Evolutionary conservation across 2,888 invertebrate species (phyloP).

Genomic region (Chrysina gloriosa): DNA sequence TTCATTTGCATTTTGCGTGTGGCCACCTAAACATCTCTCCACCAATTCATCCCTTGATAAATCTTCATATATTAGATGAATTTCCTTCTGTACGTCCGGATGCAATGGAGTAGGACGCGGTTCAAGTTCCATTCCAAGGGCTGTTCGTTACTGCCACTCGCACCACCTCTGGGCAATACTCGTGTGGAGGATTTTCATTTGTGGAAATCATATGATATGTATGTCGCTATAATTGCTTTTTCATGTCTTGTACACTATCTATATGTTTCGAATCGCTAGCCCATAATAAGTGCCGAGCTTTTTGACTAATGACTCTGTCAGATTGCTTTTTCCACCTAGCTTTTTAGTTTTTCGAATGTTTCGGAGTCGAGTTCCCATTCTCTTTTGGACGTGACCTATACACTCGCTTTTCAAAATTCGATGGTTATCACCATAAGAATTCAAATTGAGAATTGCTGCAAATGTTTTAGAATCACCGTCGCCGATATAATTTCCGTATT

Average conservation of each 20-base stretch:
- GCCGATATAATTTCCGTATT: slow-evolving; percentile 47
- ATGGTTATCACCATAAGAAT: slow-evolving; percentile 46
- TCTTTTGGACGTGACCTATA: slow-evolving; percentile 32
- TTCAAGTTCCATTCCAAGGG: too few relatives aligned
- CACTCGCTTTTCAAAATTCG: slow-evolving; percentile 31
- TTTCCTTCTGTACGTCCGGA: too few relatives aligned
- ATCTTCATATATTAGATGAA: slow-evolving; percentile 53
- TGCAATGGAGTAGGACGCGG: too few relatives aligned
- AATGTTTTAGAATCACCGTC: slow-evolving; percentile 50
- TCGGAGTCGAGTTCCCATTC: slow-evolving; percentile 42
- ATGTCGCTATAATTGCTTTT: slow-evolving; percentile 53
- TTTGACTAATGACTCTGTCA: slow-evolving; percentile 38
- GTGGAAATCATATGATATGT: slow-evolving; percentile 53
- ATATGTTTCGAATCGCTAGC: slow-evolving; percentile 49
- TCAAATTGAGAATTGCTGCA: slow-evolving; percentile 42
- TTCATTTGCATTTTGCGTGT: slow-evolving; percentile 55
- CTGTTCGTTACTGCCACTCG: slow-evolving; percentile 20
- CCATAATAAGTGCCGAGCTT: slow-evolving; percentile 43
- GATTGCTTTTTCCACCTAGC: slow-evolving; percentile 40
- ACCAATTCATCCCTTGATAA: slow-evolving; percentile 52
- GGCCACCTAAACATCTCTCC: slow-evolving; percentile 53
- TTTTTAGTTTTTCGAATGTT: slow-evolving; percentile 1
- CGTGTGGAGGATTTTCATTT: slow-evolving; percentile 53
- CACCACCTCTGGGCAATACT: slow-evolving; percentile 51
- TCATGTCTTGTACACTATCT: slow-evolving; percentile 52